Evolutionary conservation across 2,888 invertebrate species (phyloP), one percentile per base, ranked within the genome.

Genomic region (Nephrotoma guestfalica): DNA sequence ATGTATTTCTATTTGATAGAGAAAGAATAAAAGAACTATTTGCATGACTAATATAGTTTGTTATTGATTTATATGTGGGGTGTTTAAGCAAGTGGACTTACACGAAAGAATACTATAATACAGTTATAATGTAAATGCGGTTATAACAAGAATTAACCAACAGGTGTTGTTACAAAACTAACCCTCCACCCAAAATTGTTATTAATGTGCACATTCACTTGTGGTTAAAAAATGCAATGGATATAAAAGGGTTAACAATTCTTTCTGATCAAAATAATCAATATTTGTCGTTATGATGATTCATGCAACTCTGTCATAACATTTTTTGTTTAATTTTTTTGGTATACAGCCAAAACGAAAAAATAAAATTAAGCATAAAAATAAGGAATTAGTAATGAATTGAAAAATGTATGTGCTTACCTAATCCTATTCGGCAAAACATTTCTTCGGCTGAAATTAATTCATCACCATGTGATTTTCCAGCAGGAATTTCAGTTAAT

Each of bases 351-450:
- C 47, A 30, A 86, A 43, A 41, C 15, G 7, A 86, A 45, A 83
- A 71, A 57, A 86, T n/a, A 86, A 41, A 71, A 86, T 42, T 47
- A 30, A 86, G 71, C 71, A 71, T 30, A 71, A 71, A 71, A 71
- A 71, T 30, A 71, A 71, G 71, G 71, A 71, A 71, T 71, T 71
- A 71, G 13, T 87, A 88, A 87, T 87, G n/a, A 71, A 43, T 30
- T 71, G 9, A 9, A 71, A 11, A 6, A 71, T 71, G 71, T 71
- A 30, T 30, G 43, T 4, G 51, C 94, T 94, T 90, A 94, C 94
- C 94, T 88, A 94, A 91, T 87, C 94, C 94, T 91, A 94, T 93
- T 90, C 93, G 93, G 89, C 93, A 93, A 91, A 94, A 94, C 88
- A 94, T 93, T 87, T 94, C 94, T 89, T 94, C 94, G 11, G 94